Evolutionary conservation across 1,140 invertebrate species (phyloP).

Genomic region (Caerostris extrusa): DNA sequence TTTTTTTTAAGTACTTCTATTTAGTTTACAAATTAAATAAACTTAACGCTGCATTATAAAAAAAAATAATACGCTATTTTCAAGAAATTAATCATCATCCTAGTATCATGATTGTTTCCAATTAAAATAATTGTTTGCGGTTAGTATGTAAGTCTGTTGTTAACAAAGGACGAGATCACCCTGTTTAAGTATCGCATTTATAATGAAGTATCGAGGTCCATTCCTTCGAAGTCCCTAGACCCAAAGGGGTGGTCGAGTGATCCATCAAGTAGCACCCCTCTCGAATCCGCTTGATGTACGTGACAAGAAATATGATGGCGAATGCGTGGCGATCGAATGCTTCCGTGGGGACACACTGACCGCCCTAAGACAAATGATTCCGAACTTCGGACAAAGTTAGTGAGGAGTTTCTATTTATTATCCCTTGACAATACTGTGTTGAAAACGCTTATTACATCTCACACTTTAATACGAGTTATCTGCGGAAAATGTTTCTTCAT

Average conservation of each 20-base stretch:
- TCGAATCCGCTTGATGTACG: not conserved
- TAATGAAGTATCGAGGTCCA: not conserved
- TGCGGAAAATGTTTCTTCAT: too few species aligned
- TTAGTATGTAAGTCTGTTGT: too few species aligned
- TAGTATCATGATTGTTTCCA: too few species aligned
- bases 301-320: constrained; percentile 33
- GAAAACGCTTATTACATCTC: not conserved
- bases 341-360: not conserved
- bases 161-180: too few species aligned
- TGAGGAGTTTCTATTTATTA: not conserved
- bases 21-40: too few species aligned
- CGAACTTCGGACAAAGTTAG: constrained; percentile 1
- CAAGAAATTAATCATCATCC: too few species aligned
- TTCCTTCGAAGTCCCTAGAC: not conserved
- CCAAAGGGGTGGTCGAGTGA: not conserved
- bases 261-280: not conserved
- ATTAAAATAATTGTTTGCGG: too few species aligned
- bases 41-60: too few species aligned
- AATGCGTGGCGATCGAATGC: constrained; percentile 2
- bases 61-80: too few species aligned
- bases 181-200: too few species aligned
- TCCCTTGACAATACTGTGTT: not conserved
- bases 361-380: constrained; percentile 20
- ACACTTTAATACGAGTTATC: too few species aligned
- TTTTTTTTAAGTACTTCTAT: too few species aligned